A percentile compares a stretch with the other conserved stretches of the same genome.
phyloP scores from a whole-genome alignment of 2,888 invertebrate species.

The Pammene fasciana region DNA sequence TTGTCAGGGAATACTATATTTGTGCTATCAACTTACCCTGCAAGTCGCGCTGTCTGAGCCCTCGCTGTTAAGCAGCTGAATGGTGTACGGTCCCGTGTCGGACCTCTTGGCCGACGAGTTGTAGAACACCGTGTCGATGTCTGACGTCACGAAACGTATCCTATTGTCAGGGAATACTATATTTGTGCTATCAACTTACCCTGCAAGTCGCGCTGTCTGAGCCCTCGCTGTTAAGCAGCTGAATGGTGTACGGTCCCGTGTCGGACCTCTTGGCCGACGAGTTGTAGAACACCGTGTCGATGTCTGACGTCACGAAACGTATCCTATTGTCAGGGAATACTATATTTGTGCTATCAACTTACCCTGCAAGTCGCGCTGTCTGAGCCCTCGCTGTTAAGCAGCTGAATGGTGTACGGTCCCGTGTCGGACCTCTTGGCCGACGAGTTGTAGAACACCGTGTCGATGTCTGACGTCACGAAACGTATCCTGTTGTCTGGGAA shows the following conservation, averaged over 20 bases:
- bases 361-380: slow-evolving; percentile 96
- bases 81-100: slow-evolving; percentile 96
- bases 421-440: slow-evolving; percentile 95
- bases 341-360: too few relatives aligned
- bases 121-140: slow-evolving; percentile 90
- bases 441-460: slow-evolving; percentile 93
- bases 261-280: slow-evolving; percentile 95
- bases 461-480: slow-evolving; percentile 91
- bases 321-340: slow-evolving; percentile 91
- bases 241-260: slow-evolving; percentile 96
- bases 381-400: slow-evolving; percentile 94
- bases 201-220: slow-evolving; percentile 95
- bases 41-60: slow-evolving; percentile 96
- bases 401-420: slow-evolving; percentile 95
- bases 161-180: slow-evolving; percentile 90
- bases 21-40: too few relatives aligned
- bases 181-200: too few relatives aligned
- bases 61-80: slow-evolving; percentile 93
- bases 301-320: slow-evolving; percentile 92
- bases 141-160: slow-evolving; percentile 93
- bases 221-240: slow-evolving; percentile 94
- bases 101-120: slow-evolving; percentile 95
- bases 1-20: slow-evolving; percentile 90
- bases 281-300: slow-evolving; percentile 92
- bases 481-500: slow-evolving; percentile 91